These are phyloP conservation scores for Atlantisia rogersi DNA, from an alignment of 2,113 vertebrate species.

Conservation along the genomic window DNA sequence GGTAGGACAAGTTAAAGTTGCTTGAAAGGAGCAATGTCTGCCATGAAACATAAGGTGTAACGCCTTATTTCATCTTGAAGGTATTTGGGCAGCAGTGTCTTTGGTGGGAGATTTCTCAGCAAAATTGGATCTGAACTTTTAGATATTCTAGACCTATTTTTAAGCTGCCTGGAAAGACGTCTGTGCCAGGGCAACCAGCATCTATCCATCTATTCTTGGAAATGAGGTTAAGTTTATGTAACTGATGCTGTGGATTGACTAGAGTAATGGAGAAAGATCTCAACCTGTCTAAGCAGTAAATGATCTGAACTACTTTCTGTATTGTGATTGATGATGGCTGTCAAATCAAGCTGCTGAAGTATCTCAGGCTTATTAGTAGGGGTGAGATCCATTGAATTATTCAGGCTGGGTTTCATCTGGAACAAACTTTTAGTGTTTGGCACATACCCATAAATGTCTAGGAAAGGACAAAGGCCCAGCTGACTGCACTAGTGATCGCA, in stretches of 20 bases:
- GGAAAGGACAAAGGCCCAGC: not conserved
- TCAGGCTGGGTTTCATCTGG: not conserved
- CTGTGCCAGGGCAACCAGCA: not conserved
- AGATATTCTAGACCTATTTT: not conserved
- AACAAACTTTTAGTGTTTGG: not conserved
- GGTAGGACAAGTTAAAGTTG: not conserved
- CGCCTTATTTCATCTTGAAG: not conserved
- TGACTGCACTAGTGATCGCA: not conserved
- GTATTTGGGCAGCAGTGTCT: not conserved
- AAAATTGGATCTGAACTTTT: not conserved
- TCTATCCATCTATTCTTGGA: not conserved
- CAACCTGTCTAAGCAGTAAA: not conserved
- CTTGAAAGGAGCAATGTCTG: not conserved
- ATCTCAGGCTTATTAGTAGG: not conserved
- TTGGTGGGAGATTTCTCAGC: not conserved
- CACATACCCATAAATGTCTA: not conserved
- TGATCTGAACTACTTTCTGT: not conserved
- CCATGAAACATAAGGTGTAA: not conserved
- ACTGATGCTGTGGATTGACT: not conserved
- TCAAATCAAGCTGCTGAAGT: not conserved
- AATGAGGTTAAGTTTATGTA: not conserved
- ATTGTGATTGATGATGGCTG: not conserved
- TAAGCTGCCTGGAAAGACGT: not conserved
- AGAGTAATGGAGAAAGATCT: not conserved
- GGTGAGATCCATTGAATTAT: not conserved